Base-by-base conservation (phyloP, 1,140 invertebrate genomes). In the Pachyrhynchus sulphureomaculatus region DNA sequence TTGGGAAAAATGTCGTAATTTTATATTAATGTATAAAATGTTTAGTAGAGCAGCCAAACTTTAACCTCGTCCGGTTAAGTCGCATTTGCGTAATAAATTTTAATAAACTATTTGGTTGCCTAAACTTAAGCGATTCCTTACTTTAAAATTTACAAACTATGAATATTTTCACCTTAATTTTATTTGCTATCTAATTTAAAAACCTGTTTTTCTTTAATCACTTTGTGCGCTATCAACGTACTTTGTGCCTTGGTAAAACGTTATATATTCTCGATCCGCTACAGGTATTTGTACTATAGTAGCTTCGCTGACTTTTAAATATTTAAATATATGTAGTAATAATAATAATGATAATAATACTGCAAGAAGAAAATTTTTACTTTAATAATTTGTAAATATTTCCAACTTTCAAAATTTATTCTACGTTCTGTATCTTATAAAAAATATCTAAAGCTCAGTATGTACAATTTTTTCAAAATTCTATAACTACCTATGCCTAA, bases 401-500 rank as follows among this genome's bases (percentile, higher is more conserved):
- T 53, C 49, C 47, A 26, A 61, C 21, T 45, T 39, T 61, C 58
- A 53, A 61, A 59, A 59, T 49, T 51, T 59, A 59, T 9, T 26
- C 45, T 59, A 59, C 15, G 20, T 29, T 56, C 18, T 21, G 24
- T 59, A 42, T 51, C 29, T 61, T 53, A 61, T 61, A 61, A 61
- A 61, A 60, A 61, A 61, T 61, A 61, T 61, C 58, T 61, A 61
- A 61, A 61, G 58, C 58, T 61, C 49, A 13, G 51, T 59, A 36
- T 61, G 34, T 36, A 61, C 36, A 36, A 41, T 54, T 36, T 61
- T 34, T 34, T 49, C 32, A 45, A 45, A 36, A 15, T 45, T 45
- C 15, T 58, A 58, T 23, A 34, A 17, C 42, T 58, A 58, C 23
- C 45, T 37, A 32, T 33, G 58, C 48, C 45, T 26, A 17, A 45